Percentiles rank a stretch among this genome's conserved stretches.
Evolutionary conservation across 2,797 vertebrate species (phyloP).

Genomic region (Halcyon leucocephala): DNA sequence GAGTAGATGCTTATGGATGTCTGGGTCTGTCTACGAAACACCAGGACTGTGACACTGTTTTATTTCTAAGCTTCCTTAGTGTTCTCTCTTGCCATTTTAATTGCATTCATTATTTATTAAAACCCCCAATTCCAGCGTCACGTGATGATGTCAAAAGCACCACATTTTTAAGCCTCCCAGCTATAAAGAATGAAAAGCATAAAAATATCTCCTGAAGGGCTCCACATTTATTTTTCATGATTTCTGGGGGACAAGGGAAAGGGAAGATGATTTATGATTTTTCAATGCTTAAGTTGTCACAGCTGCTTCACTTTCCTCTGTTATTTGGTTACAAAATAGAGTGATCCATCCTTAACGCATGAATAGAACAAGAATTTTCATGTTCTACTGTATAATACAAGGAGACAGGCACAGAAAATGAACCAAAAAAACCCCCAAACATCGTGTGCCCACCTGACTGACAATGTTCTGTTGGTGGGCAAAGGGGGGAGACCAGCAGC

Average conservation of each 20-base stretch:
- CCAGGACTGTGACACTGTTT: background rate
- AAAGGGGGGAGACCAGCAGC: background rate
- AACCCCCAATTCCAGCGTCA: background rate
- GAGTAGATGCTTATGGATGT: fast-evolving
- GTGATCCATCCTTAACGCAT: slow-evolving; percentile 34
- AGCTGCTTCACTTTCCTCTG: slow-evolving; percentile 32
- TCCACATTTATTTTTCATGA: slow-evolving; percentile 15
- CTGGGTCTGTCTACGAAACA: background rate
- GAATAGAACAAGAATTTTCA: background rate
- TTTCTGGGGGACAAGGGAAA: background rate
- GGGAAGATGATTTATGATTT: slow-evolving; percentile 52
- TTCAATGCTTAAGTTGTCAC: slow-evolving; percentile 51
- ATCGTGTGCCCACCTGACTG: background rate
- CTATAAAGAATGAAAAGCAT: background rate
- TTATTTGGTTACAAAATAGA: slow-evolving; percentile 38
- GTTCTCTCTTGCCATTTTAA: background rate
- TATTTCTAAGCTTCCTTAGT: background rate
- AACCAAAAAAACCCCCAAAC: background rate
- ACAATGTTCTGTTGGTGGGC: fast-evolving
- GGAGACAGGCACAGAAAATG: background rate
- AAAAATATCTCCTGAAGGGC: background rate
- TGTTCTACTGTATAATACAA: background rate
- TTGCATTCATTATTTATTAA: background rate
- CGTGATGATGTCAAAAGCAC: background rate
- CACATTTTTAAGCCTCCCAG: background rate